Base-by-base conservation (phyloP, 2,888 invertebrate species). In the Euproctis similis region DNA sequence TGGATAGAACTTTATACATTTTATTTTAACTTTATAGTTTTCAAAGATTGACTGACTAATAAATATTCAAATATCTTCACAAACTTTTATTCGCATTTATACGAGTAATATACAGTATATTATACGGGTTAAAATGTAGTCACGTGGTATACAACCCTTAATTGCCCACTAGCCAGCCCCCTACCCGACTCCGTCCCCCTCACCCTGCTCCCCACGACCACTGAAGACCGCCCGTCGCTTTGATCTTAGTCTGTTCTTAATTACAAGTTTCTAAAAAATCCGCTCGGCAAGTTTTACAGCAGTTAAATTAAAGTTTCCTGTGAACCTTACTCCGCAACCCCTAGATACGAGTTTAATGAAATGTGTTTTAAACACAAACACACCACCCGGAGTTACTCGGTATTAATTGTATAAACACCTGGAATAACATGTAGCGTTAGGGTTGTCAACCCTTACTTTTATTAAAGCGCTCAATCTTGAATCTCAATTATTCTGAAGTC, bases 221-320 rank as follows among this genome's bases (percentile, higher is more conserved):
- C 19, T 23, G 20, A 17, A 9, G n/a, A 14, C 34, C 24, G 23
- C 29, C 12, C 31, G 24, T 25, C 34, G 28, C 49, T 49, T 49
- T 49, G 51, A 49, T 50, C 51, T 46, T 40, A 8, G 8, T 35
- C 38, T 38, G 34, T 46, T 46, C 47, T 46, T 48, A 48, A 49
- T 49, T 49, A 50, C 44, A 28, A 31, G 29, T 51, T 34, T 40
- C 45, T 33, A 46, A 49, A 49, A 49, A 50, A 50, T 36, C 39
- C 36, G 39, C 36, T 41, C 10, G 27, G 31, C 36, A 38, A 49
- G 44, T 50, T 50, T 41, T 40, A 46, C 46, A 39, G 36, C 42
- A 36, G 42, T 46, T 46, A 38, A n/a, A n/a, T n/a, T 44, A 44
- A 46, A 46, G 46, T 36, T 18, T 21, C 14, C 30, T 11, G 23